phyloP scores from a whole-genome alignment of 1,140 invertebrate genomes.

The Zaprionus tsacasi region DNA sequence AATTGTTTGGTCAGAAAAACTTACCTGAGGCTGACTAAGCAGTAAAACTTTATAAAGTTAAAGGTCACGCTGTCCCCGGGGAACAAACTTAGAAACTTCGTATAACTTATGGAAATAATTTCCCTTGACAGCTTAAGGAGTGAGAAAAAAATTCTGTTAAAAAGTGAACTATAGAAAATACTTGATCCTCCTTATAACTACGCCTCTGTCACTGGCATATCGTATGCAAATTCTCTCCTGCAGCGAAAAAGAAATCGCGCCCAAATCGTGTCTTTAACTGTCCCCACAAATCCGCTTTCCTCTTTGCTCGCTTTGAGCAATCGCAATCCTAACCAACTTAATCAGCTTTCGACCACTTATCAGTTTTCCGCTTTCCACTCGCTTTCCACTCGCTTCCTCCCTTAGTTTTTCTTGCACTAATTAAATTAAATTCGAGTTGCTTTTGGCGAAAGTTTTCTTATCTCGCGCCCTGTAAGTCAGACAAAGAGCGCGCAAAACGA shows the following conservation, averaged over 20 bases:
- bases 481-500: conserved; percentile 3
- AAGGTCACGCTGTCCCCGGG: not conserved
- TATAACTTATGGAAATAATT: conserved; percentile 1
- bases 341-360: conserved; percentile 55
- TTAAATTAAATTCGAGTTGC: conserved; percentile 70
- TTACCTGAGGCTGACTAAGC: conserved; percentile 3
- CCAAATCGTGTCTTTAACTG: conserved; percentile 38
- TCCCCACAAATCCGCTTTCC: conserved; percentile 62
- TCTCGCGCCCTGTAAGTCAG: conserved; percentile 31
- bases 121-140: not conserved
- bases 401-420: conserved; percentile 49
- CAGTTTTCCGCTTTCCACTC: conserved; percentile 25
- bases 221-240: not conserved
- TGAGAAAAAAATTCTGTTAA: not conserved
- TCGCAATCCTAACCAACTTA: conserved; percentile 32
- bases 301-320: conserved; percentile 55
- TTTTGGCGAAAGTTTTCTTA: conserved; percentile 61
- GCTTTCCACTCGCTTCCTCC: not conserved
- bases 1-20: not conserved
- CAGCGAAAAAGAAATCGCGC: not conserved
- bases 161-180: not conserved
- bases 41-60: conserved; percentile 6
- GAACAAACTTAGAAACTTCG: not conserved
- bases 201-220: not conserved
- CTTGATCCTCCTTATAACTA: not conserved